Base-by-base conservation (phyloP, 2,113 vertebrate genomes). In the Nansenia antarctica region DNA sequence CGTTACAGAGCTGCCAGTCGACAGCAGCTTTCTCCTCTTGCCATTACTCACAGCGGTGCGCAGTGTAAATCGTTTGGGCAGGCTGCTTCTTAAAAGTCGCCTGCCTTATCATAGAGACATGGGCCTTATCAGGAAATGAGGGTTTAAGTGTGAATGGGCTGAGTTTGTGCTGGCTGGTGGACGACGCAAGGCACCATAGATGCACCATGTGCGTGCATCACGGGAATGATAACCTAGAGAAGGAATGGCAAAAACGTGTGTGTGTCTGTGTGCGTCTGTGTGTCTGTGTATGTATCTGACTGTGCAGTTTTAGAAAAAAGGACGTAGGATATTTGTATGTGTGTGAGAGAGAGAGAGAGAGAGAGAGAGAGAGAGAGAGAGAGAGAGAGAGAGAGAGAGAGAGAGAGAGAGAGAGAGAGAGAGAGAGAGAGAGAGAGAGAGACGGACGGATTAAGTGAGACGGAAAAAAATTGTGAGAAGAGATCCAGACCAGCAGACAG, bases 61-160 rank as follows among this genome's bases (percentile, higher is more conserved):
- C n/a, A n/a, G 54, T 63, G 65, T 79, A 85, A 54, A 82, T 86
- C 54, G 74, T 76, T 58, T 32, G 70, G 31, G 69, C 72, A 70
- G 67, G 78, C 73, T 69, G 70, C 67, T 64, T 64, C 47, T 39
- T 63, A 82, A 54, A 37, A 18, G 54, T 4, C n/a, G 8, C 14
- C 2, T 9, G n/a, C 5, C n/a, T n/a, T n/a, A n/a, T n/a, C n/a
- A 37, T 5, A 11, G 35, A 5, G 5, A 11, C 35, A 5, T 37
- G 35, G 35, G 11, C 26, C 64, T 65, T 62, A 35, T 24, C 20
- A 6, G 26, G 63, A 74, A 82, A 82, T 67, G 54, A 4, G 22
- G 62, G 70, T 82, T 81, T 64, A 72, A 76, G 77, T 65, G 62
- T 72, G 68, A 76, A 79, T 79, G 12, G 4, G 22, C 67, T 59